These are phyloP conservation scores for Drosophila nebulosa DNA, from an alignment of 1,140 invertebrate genomes.

Conservation along the genomic window DNA sequence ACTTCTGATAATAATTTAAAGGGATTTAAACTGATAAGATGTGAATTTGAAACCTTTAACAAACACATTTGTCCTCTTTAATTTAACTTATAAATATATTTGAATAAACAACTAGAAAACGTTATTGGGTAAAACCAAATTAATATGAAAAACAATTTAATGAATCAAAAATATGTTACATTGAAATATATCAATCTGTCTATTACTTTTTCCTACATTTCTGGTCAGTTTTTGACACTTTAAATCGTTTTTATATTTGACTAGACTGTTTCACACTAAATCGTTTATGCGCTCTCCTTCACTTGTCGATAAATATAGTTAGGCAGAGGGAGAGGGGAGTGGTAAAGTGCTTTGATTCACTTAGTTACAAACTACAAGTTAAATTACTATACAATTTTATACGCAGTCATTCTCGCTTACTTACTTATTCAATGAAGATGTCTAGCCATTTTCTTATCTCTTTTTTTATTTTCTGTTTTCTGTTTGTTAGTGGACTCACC, in stretches of 20 bases:
- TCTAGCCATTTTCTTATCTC: constrained; percentile 6
- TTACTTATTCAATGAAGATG: not conserved
- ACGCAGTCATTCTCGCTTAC: not conserved
- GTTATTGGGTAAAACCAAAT: too few species aligned
- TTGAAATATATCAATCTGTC: too few species aligned
- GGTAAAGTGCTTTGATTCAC: not conserved
- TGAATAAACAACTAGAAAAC: too few species aligned
- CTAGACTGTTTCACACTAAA: not conserved
- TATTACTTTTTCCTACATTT: too few species aligned
- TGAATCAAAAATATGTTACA: too few species aligned
- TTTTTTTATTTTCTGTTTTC: not conserved
- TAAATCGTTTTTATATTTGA: not conserved
- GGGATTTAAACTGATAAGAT: too few species aligned
- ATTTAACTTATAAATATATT: too few species aligned
- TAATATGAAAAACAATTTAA: too few species aligned
- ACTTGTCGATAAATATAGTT: not conserved
- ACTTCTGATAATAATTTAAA: too few species aligned
- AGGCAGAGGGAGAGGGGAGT: not conserved
- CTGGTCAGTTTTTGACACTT: not conserved
- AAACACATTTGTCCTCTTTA: too few species aligned
- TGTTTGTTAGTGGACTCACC: constrained; percentile 53
- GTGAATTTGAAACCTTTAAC: too few species aligned
- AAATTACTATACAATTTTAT: not conserved
- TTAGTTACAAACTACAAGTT: not conserved
- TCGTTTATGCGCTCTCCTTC: not conserved